Evolutionary conservation across 2,888 invertebrate species (phyloP).

Genomic region (Epinotia demarniana): DNA sequence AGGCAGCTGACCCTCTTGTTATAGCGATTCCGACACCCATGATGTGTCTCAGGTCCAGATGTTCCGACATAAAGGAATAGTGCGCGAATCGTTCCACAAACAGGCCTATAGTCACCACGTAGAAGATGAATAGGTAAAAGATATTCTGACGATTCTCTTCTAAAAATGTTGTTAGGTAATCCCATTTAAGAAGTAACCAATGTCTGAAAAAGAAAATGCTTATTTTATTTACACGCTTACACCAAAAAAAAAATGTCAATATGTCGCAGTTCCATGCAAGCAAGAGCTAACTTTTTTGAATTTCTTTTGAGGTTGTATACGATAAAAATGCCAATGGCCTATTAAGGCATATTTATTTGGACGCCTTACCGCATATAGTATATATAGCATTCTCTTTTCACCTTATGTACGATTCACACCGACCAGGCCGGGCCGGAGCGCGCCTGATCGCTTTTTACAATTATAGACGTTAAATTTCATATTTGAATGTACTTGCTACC

Average conservation of each 20-base stretch:
- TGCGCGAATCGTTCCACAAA: slow-evolving; percentile 98
- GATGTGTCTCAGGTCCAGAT: slow-evolving; percentile 96
- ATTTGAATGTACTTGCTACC: too few relatives aligned
- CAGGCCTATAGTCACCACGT: slow-evolving; percentile 96
- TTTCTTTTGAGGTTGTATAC: too few relatives aligned
- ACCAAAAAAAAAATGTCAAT: not conserved
- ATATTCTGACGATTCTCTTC: slow-evolving; percentile 98
- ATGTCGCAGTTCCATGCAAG: not conserved
- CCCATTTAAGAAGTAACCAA: slow-evolving; percentile 92
- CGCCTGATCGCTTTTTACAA: too few relatives aligned
- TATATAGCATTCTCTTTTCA: not conserved
- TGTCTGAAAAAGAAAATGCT: slow-evolving; percentile 72
- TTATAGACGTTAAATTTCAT: too few relatives aligned
- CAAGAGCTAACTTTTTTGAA: too few relatives aligned
- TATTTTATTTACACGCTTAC: not conserved
- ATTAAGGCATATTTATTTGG: too few relatives aligned
- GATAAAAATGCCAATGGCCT: too few relatives aligned
- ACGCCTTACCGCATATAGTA: not conserved
- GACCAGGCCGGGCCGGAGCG: too few relatives aligned
- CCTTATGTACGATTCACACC: too few relatives aligned
- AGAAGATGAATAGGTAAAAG: slow-evolving; percentile 97
- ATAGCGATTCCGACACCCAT: slow-evolving; percentile 99
- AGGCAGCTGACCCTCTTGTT: slow-evolving; percentile 96
- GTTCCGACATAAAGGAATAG: slow-evolving; percentile 98
- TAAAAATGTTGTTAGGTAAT: slow-evolving; percentile 94